phyloP scores from a whole-genome alignment of 1,140 invertebrate species.

The Solenopsis invicta region DNA sequence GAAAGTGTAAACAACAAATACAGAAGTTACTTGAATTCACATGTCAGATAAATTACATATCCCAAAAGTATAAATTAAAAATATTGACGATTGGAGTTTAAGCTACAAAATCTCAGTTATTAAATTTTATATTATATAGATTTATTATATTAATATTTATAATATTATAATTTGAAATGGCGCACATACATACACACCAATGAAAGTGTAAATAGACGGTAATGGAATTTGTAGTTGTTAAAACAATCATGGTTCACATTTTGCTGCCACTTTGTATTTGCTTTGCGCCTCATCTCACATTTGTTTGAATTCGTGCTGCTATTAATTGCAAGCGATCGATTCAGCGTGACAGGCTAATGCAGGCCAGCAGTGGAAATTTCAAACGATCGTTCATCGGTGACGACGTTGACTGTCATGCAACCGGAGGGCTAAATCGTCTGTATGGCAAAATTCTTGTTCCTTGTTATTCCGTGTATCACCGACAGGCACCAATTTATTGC shows the following conservation, averaged over 20 bases:
- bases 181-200: no score
- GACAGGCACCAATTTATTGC: slow-evolving; percentile 29
- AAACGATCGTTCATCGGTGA: slow-evolving; percentile 48
- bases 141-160: slow-evolving; percentile 7
- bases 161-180: neutral
- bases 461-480: neutral
- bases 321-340: slow-evolving; percentile 61
- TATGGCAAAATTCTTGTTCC: slow-evolving; percentile 8
- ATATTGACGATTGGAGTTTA: neutral
- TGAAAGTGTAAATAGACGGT: neutral
- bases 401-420: slow-evolving; percentile 52
- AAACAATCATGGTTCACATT: neutral
- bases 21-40: neutral
- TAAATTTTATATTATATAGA: neutral
- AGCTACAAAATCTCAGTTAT: neutral
- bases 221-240: neutral
- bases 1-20: neutral
- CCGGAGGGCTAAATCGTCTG: slow-evolving; percentile 1
- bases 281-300: neutral
- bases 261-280: neutral
- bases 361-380: slow-evolving; percentile 37
- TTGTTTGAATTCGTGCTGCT: neutral
- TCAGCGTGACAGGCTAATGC: slow-evolving; percentile 35
- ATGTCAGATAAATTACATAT: neutral
- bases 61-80: neutral